Evolutionary conservation across 92 coral and sea anemone species (phyloP), one percentile per base, ranked within the genome.

Genomic region (Palythoa heliodiscus): DNA sequence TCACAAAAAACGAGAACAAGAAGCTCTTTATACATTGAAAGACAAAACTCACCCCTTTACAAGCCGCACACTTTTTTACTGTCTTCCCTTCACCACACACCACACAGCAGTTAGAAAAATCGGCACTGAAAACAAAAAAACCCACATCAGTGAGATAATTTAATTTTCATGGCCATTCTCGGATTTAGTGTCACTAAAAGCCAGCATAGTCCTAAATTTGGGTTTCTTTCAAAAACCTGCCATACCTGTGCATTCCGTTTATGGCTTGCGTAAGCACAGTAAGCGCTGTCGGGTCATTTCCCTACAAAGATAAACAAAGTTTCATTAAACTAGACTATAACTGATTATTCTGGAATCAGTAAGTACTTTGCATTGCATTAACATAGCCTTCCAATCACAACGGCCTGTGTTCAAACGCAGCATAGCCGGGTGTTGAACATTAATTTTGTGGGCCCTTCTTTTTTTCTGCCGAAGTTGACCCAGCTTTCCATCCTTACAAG

Each of bases 211-310:
- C 8, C 23, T 23, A 9, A 63, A 63, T 7, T 29, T 5, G 2
- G 69, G 69, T 63, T n/a, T 63, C 10, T 8, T 63, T n/a, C 4
- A n/a, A 63, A 63, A 63, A 19, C 7, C 20, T 17, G 25, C 60
- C 52, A 5, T 84, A 96, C 99, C 99, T 94, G 75, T 95, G 98
- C n/a, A 96, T 75, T 13, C 99, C 99, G 67, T 96, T 96, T 39
- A 96, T 89, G 17, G 91, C 92, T 83, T 96, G 99, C 12, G 97
- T 94, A 16, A 96, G 79, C 19, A 91, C 94, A 29, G 98, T 86
- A 7, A 96, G 86, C 15, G 98, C 97, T 47, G 99, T 94, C 37
- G 99, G 99, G 50, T 96, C 97, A 43, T 85, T 82, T 0, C 99
- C 99, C 99, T 96, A 50, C 19, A 38, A 37, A 89, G 20, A 66